phyloP scores from a whole-genome alignment of 2,888 invertebrate species.

The Oscheius sp. region DNA sequence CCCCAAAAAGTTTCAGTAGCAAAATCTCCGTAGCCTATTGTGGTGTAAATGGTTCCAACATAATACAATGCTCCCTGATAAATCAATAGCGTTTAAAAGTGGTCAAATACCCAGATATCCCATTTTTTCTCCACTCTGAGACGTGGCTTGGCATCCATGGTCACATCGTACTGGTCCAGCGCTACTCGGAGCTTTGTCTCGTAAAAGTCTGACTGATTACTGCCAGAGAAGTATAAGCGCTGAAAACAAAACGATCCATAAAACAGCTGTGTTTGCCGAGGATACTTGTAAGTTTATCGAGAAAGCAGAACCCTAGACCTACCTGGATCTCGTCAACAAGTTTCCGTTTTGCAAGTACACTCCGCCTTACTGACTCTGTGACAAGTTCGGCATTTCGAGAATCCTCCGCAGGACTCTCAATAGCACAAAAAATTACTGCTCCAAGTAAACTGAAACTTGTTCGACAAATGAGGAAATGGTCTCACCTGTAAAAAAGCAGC shows the following conservation, averaged over 20 bases:
- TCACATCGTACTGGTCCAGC: constrained; percentile 47
- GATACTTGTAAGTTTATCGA: background rate
- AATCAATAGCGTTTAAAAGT: too few species aligned
- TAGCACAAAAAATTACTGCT: constrained; percentile 59
- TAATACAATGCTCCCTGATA: constrained; percentile 74
- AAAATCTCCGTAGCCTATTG: constrained; percentile 85
- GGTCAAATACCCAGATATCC: constrained; percentile 69
- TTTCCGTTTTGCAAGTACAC: constrained; percentile 46
- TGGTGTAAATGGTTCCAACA: constrained; percentile 75
- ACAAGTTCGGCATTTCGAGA: constrained; percentile 34
- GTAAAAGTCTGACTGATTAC: constrained; percentile 42
- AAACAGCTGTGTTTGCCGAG: background rate
- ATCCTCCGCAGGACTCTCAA: constrained; percentile 57
- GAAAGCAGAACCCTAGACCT: background rate
- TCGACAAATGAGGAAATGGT: background rate
- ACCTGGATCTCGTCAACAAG: constrained; percentile 53
- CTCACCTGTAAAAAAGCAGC: constrained; percentile 57
- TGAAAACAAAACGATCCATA: constrained; percentile 29
- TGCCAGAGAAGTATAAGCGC: constrained; percentile 41
- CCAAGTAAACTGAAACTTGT: constrained; percentile 49
- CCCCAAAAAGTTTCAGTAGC: constrained; percentile 88
- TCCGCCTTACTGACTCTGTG: constrained; percentile 41
- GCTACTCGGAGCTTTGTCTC: constrained; percentile 48
- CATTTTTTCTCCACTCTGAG: constrained; percentile 54
- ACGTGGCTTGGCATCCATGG: constrained; percentile 53